Evolutionary conservation across 2,888 invertebrate species (phyloP), one percentile per base, ranked within the genome.

Genomic region (Ecliptopera silaceata): DNA sequence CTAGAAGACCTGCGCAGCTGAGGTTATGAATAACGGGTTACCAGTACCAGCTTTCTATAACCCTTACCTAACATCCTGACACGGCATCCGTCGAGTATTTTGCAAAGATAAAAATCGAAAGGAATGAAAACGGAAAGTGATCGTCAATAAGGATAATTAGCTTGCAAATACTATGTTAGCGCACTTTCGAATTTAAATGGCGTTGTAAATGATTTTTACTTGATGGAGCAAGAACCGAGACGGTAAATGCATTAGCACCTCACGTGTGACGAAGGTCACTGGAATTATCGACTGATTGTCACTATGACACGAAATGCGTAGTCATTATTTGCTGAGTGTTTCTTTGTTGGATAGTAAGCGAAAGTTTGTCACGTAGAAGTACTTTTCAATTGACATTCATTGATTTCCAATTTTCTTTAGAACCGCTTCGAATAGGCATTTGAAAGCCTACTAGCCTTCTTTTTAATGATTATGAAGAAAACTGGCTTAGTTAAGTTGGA

Each of bases 111-210:
- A 70, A 72, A 73, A 74, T 70, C 70, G 69, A 72, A 73, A 75
- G 71, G 70, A 70, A 64, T 65, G 55, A 66, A 76, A 78, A 80
- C 78, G 71, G 80, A 85, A 86, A 86, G 84, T 82, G 71, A 64
- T 74, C 72, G 71, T 75, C 75, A 79, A 80, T 77, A 70, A 71
- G 68, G 79, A 76, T 82, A 84, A 86, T 78, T 75, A 73, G 69
- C 70, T 66, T 59, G 80, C 75, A 76, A 82, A 84, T 77, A 76
- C 66, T 50, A 58, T 61, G 69, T 83, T 83, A 82, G 73, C 70
- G 72, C 66, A 75, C 80, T 85, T 84, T 84, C 75, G 64, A 77
- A 75, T 71, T 70, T 74, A 71, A 71, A 44, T 69, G 70, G 65
- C 59, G 43, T 59, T 55, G 56, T 74, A 70, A n/a, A 72, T 74